Base-by-base conservation (phyloP, 2,888 invertebrate species). In the Brachylomia viminalis region DNA sequence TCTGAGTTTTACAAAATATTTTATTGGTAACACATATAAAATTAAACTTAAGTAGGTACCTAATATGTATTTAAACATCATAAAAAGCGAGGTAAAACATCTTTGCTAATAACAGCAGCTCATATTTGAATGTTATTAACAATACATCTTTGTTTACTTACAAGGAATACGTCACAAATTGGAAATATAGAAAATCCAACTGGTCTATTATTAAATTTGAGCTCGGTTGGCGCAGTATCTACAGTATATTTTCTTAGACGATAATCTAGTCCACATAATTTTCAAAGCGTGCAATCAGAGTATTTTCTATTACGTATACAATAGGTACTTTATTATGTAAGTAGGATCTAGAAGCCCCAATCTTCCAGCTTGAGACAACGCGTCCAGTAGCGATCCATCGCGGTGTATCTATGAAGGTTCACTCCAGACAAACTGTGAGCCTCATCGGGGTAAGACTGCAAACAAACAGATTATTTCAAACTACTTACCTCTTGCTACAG, bases 381-480 rank as follows among this genome's bases (percentile, higher is more conserved):
- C 52, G 92, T 93, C 97, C 98, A 98, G 92, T 98, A 99, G 80
- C 97, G 97, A 89, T 98, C 98, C 97, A 99, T 98, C 0, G 98
- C 98, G 89, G 97, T 97, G 94, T 98, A 99, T 8, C 99, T 96
- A 94, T 99, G 99, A n/a, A 97, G 96, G 79, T 97, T 96, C 1
- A 98, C 98, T 23, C 97, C 97, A 0, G 91, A 90, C 86, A 99
- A 95, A 52, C 97, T 97, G 93, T 99, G 99, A 54, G 98, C 98
- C 93, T 99, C 98, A 92, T 99, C 99, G 0, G 99, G 98, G 91
- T 99, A 99, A 15, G 97, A 98, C 98, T 98, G 94, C 20, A 93
- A 95, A 89, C 56, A 79, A 83, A 80, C 23, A 58, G 0, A 33
- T 47, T 4, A 4, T 3, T 30, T 30, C 0, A 20, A 45, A 64